Percentiles rank a stretch among this genome's conserved stretches.
Conservation (phyloP, 2,797 vertebrate species). For the Paratrypauchen microcephalus region DNA sequence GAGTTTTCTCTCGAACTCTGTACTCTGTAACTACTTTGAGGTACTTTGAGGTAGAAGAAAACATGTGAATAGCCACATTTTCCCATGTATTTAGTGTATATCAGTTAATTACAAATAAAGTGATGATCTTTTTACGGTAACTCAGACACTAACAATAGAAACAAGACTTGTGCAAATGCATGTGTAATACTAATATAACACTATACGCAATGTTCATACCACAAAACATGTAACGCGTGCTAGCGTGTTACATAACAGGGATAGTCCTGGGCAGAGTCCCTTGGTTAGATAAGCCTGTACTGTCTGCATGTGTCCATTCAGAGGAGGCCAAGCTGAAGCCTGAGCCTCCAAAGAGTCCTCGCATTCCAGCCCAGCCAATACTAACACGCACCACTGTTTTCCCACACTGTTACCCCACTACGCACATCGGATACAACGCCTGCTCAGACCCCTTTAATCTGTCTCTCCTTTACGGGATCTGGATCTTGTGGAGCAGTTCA, state of each 20-base stretch:
- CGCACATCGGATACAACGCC: constrained; percentile 55
- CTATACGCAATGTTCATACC: neutral
- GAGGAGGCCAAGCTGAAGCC: neutral
- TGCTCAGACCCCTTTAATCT: constrained; percentile 65
- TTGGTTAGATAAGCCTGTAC: neutral
- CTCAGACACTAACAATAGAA: too few species aligned
- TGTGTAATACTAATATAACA: too few species aligned
- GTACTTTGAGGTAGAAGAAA: too few species aligned
- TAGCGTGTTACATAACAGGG: neutral
- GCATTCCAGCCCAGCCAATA: constrained; percentile 69
- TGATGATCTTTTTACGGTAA: too few species aligned
- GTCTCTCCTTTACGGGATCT: neutral
- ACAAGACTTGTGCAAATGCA: neutral
- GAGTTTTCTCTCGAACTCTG: too few species aligned
- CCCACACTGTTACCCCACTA: constrained; percentile 69
- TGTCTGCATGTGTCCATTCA: neutral
- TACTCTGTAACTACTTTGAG: too few species aligned
- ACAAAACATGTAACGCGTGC: neutral
- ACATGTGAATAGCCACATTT: too few species aligned
- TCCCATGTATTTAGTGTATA: too few species aligned
- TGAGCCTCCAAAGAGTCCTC: constrained; percentile 17
- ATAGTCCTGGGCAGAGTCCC: neutral
- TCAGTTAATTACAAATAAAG: too few species aligned
- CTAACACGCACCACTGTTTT: constrained; percentile 71
- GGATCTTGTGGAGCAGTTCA: too few species aligned